These are phyloP conservation scores for Cynopterus brachyotis DNA, from an alignment of 2,113 vertebrate genomes.

Conservation along the genomic window DNA sequence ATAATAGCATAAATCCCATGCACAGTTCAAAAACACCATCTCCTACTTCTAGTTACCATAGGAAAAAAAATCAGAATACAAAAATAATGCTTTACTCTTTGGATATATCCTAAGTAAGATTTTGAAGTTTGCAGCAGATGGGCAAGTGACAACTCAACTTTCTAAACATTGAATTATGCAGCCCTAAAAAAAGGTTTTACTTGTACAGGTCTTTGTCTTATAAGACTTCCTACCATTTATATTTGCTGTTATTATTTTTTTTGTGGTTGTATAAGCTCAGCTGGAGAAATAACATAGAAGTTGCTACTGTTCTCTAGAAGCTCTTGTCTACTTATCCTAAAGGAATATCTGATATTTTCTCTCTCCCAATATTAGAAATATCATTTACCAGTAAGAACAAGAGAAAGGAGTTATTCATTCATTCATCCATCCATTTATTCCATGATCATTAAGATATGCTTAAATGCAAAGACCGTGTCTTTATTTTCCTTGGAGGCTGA, in stretches of 20 bases:
- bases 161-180: not conserved
- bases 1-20: not conserved
- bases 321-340: not conserved
- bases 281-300: not conserved
- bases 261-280: not conserved
- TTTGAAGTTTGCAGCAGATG: not conserved
- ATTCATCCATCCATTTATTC: not conserved
- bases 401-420: not conserved
- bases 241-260: not conserved
- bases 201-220: not conserved
- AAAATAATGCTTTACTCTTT: not conserved
- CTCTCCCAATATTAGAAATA: not conserved
- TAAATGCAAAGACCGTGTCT: not conserved
- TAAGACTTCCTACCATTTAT: not conserved
- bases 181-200: not conserved
- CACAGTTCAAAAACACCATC: not conserved
- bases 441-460: not conserved
- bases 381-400: not conserved
- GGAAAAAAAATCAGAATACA: constrained; percentile 21
- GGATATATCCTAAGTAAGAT: not conserved
- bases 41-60: not conserved
- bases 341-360: not conserved
- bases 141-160: not conserved
- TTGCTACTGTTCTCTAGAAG: not conserved
- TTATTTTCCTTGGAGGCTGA: not conserved